Evolutionary conservation across 2,888 invertebrate species (phyloP).

Genomic region (Pteria penguin): DNA sequence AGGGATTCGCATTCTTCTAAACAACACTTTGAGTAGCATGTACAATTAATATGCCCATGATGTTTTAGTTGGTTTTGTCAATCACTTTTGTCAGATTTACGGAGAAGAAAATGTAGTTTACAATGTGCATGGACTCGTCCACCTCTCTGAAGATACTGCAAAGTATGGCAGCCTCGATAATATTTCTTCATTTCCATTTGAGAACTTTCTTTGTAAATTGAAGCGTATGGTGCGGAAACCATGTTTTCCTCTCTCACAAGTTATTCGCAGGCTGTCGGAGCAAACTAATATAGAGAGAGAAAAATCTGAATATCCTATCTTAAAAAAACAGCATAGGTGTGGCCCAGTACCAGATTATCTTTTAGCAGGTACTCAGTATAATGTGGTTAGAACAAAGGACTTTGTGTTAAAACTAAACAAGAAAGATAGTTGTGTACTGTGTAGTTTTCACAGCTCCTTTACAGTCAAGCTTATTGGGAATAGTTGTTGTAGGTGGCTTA

Average conservation of each 20-base stretch:
- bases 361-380: slow-evolving; percentile 1
- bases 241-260: slow-evolving; percentile 40
- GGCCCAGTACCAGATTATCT: slow-evolving; percentile 11
- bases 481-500: slow-evolving; percentile 25
- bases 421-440: slow-evolving; percentile 2
- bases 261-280: slow-evolving; percentile 45
- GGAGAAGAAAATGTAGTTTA: slow-evolving; percentile 68
- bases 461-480: slow-evolving; percentile 17
- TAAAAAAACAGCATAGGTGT: background rate
- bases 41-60: slow-evolving; percentile 54
- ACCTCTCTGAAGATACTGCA: slow-evolving; percentile 73
- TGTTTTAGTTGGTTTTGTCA: slow-evolving; percentile 61
- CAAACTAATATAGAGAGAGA: background rate
- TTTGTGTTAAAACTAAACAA: background rate
- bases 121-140: slow-evolving; percentile 78
- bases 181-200: slow-evolving; percentile 76
- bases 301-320: background rate
- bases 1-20: slow-evolving; percentile 53
- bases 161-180: slow-evolving; percentile 70
- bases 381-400: background rate
- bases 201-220: slow-evolving; percentile 68
- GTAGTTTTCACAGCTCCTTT: slow-evolving; percentile 17
- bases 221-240: slow-evolving; percentile 46
- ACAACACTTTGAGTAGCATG: slow-evolving; percentile 6
- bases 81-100: slow-evolving; percentile 65